Conservation (phyloP, 2,797 vertebrate genomes). For the Channa striata region DNA sequence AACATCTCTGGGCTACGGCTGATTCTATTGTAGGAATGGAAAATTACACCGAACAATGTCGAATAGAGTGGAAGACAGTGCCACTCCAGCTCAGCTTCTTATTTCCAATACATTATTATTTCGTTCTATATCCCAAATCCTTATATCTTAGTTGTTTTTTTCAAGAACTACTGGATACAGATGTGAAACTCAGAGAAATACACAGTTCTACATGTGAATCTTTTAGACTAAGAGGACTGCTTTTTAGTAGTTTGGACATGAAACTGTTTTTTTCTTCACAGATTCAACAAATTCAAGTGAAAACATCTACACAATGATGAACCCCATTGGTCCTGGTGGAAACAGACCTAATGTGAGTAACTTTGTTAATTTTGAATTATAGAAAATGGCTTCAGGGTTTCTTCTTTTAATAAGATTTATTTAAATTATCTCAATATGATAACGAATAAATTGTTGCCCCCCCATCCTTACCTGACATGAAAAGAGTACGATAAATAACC, state of each 20-base stretch:
- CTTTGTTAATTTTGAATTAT: not conserved
- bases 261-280: conserved; percentile 52
- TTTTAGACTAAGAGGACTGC: not conserved
- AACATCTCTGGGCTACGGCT: conserved; percentile 11
- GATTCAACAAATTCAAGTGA: conserved; percentile 94
- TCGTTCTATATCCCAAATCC: not conserved
- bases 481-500: not conserved
- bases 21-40: conserved; percentile 15
- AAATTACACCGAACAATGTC: conserved; percentile 9
- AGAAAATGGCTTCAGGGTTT: not conserved
- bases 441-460: not conserved
- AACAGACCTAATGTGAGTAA: conserved; percentile 87
- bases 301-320: conserved; percentile 94
- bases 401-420: not conserved
- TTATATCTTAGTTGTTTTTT: conserved; percentile 5
- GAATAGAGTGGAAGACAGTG: conserved; percentile 9
- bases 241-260: not conserved
- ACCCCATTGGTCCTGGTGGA: conserved; percentile 86
- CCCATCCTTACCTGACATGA: not conserved
- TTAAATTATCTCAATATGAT: not conserved
- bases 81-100: conserved; percentile 9
- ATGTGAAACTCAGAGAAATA: not conserved
- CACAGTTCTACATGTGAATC: not conserved
- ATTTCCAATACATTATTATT: conserved; percentile 23
- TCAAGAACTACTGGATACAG: not conserved